Percentiles rank a stretch among this genome's conserved stretches.
Conservation (phyloP, 2,113 vertebrate species). For the Cyrtonyx montezumae region DNA sequence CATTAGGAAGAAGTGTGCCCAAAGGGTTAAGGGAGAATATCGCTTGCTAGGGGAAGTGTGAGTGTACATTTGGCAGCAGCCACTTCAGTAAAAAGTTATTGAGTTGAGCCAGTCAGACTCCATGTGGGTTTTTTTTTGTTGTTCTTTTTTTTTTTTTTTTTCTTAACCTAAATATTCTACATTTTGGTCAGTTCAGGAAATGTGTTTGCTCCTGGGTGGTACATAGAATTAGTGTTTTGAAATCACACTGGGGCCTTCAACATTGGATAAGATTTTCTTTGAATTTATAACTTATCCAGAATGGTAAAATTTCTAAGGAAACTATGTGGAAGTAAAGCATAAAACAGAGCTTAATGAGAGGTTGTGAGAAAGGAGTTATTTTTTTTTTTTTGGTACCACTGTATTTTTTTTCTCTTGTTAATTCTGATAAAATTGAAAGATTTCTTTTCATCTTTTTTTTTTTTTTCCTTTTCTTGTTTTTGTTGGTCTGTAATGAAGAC, state of each 20-base stretch:
- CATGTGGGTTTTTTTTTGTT: background rate
- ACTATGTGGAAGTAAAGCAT: constrained; percentile 37
- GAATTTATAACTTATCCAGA: constrained; percentile 52
- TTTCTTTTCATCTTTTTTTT: background rate
- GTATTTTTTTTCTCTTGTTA: constrained; percentile 36
- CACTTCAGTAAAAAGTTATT: constrained; percentile 61
- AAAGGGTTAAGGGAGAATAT: constrained; percentile 64
- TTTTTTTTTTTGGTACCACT: constrained; percentile 16
- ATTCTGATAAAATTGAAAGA: constrained; percentile 23
- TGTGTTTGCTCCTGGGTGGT: constrained; percentile 65
- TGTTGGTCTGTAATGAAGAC: background rate
- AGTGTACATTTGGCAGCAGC: constrained; percentile 56
- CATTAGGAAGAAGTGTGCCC: background rate
- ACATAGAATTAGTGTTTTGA: constrained; percentile 59
- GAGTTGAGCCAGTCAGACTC: constrained; percentile 61
- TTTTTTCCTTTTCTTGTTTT: background rate
- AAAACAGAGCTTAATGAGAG: constrained; percentile 41
- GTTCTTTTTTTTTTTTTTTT: background rate
- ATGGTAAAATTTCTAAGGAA: constrained; percentile 57
- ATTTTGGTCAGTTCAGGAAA: constrained; percentile 66
- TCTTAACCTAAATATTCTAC: constrained; percentile 51
- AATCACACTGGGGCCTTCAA: constrained; percentile 41
- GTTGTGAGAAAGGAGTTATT: constrained; percentile 36
- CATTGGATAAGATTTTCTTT: constrained; percentile 51
- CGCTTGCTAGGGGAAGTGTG: constrained; percentile 28